Base-by-base conservation (phyloP, 2,888 invertebrate genomes). In the Pegoplata infirma region DNA sequence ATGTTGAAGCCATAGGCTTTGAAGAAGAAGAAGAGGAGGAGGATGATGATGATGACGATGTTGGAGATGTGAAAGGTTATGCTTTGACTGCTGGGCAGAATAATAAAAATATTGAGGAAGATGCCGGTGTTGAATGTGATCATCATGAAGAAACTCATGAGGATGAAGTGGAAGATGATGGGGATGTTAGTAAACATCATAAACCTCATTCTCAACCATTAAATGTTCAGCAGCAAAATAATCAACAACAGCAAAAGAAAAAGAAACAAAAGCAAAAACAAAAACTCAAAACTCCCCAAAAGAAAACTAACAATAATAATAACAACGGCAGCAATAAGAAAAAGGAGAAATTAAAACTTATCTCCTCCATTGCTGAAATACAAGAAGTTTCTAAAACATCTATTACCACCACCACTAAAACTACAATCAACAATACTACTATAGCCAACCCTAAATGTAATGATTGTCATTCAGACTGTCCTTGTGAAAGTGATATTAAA, bases 401-500 rank as follows among this genome's bases (percentile, higher is more conserved):
- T 17, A 47, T 61, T 19, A 61, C 44, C 36, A 71, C 47, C 21
- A 66, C 46, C 46, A 61, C 56, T 1, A 76, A 56, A 44, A 55
- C 12, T 14, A 32, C 36, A 3, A 73, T 46, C 56, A 36, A 51
- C 46, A 6, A 66, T 53, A 21, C 46, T n/a, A 40, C 1, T 3
- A 28, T 61, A 14, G 19, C 66, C 7, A 67, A 64, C 14, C 59
- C 28, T 56, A 88, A 88, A 77, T 88, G 88, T 73, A 83, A 84
- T 77, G 88, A 87, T 66, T 87, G 87, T 59, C 78, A 85, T 80
- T 83, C 82, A 10, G 84, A 87, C 76, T 89, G 89, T 82, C 88
- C 91, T 55, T 92, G 92, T 84, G 91, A 91, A 79, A 91, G 90
- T 81, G 91, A 91, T 82, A 88, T 90, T 19, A 80, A 88, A 87